Evolutionary conservation across 2,113 vertebrate genomes (phyloP).

Genomic region (Grus americana): DNA sequence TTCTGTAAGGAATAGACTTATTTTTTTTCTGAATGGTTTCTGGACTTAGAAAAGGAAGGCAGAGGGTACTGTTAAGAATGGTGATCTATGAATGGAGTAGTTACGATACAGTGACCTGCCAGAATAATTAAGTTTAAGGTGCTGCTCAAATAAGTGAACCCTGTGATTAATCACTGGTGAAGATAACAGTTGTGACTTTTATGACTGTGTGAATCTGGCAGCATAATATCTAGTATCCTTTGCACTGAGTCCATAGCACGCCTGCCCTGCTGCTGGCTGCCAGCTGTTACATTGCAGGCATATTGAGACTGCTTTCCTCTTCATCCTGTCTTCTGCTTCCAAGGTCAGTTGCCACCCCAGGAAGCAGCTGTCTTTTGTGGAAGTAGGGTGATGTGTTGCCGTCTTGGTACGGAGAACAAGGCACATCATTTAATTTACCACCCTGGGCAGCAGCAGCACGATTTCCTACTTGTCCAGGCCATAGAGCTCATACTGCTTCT

Average conservation of each 20-base stretch:
- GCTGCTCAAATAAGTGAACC: neutral
- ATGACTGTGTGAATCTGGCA: neutral
- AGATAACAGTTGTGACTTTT: neutral
- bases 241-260: neutral
- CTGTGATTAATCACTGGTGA: neutral
- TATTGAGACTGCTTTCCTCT: neutral
- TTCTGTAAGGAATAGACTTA: neutral
- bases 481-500: neutral
- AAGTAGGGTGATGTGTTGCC: neutral
- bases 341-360: neutral
- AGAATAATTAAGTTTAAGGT: neutral
- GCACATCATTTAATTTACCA: neutral
- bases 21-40: neutral
- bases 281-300: neutral
- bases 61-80: neutral
- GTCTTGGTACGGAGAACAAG: neutral
- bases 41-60: neutral
- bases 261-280: neutral
- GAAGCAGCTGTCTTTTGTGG: neutral
- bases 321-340: neutral
- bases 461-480: neutral
- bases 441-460: neutral
- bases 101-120: neutral
- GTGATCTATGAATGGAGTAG: neutral
- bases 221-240: neutral